These are phyloP conservation scores for Mesorhabditis sp. DNA, from an alignment of 2,888 invertebrate species.

Conservation along the genomic window DNA sequence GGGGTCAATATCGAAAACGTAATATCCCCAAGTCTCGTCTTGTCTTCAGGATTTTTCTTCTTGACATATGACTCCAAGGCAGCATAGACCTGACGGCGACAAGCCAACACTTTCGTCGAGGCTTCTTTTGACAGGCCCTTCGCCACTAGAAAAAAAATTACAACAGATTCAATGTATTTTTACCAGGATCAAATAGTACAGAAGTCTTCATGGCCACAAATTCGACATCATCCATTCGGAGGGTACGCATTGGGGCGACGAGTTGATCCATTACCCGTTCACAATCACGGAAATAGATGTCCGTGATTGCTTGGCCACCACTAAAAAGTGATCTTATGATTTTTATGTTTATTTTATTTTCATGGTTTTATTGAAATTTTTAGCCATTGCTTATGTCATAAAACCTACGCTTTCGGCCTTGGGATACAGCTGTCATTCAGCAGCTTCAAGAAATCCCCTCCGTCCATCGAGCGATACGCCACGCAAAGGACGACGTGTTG, in stretches of 20 bases:
- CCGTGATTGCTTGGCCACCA: conserved; percentile 13
- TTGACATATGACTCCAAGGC: conserved; percentile 92
- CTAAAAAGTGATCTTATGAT: not conserved
- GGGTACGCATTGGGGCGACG: conserved; percentile 84
- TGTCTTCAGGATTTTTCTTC: conserved; percentile 80
- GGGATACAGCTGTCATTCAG: conserved; percentile 54
- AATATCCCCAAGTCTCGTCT: conserved; percentile 90
- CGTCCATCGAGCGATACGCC: conserved; percentile 67
- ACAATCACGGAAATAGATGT: conserved; percentile 77
- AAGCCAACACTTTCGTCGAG: conserved; percentile 75
- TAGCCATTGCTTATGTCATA: not conserved
- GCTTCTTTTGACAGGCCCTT: conserved; percentile 75
- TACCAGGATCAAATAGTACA: conserved; percentile 97
- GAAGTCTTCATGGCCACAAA: conserved; percentile 97
- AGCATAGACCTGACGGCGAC: conserved; percentile 89
- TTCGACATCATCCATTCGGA: conserved; percentile 85
- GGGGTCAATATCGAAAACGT: conserved; percentile 54
- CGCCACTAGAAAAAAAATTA: conserved; percentile 68
- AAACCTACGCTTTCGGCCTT: conserved; percentile 23
- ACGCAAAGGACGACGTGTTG: conserved; percentile 90
- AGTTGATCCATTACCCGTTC: conserved; percentile 91
- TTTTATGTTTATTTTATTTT: not conserved
- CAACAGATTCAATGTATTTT: conserved; percentile 6
- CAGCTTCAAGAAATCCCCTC: conserved; percentile 45
- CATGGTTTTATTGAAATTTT: conserved; percentile 7